Evolutionary conservation across 2,797 vertebrate genomes (phyloP).

Genomic region (Siniperca obscura): DNA sequence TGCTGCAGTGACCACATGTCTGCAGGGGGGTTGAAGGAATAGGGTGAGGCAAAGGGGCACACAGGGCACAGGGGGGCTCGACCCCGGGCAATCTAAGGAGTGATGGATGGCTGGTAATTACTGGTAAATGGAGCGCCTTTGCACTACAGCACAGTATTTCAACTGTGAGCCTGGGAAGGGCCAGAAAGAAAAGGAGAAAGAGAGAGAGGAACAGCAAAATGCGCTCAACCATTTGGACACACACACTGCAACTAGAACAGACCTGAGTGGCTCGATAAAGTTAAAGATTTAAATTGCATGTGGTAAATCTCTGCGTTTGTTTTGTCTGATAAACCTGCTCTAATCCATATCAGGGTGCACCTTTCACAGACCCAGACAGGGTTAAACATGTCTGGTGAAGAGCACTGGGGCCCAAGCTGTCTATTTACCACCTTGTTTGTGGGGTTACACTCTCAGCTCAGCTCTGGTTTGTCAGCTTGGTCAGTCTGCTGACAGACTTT

Average conservation of each 20-base stretch:
- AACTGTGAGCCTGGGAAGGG: conserved; percentile 78
- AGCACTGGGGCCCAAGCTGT: conserved; percentile 71
- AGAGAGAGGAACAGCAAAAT: conserved; percentile 36
- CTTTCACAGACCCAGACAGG: conserved; percentile 54
- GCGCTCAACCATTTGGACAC: conserved; percentile 41
- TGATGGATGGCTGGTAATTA: conserved; percentile 91
- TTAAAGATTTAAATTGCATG: conserved; percentile 29
- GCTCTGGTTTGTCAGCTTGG: conserved; percentile 81
- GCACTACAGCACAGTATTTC: conserved; percentile 84
- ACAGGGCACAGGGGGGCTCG: conserved; percentile 82
- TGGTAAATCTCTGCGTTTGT: conserved; percentile 29
- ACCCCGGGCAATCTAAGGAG: conserved; percentile 88
- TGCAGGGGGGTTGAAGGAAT: conserved; percentile 74
- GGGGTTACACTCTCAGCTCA: conserved; percentile 75
- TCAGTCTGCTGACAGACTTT: conserved; percentile 81
- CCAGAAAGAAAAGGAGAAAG: conserved; percentile 38
- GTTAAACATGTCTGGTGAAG: conserved; percentile 64
- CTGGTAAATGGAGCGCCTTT: conserved; percentile 87
- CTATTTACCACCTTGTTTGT: conserved; percentile 75
- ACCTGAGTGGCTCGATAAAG: conserved; percentile 14
- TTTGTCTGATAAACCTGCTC: conserved; percentile 39
- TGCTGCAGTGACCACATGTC: conserved; percentile 86
- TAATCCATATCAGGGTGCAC: conserved; percentile 46
- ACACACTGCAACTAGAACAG: conserved; percentile 14
- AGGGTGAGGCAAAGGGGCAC: conserved; percentile 75